Percentiles rank a stretch among this genome's conserved stretches.
These are phyloP conservation scores for Plagodis dolabraria DNA, from an alignment of 2,888 invertebrate genomes.

Conservation along the genomic window DNA sequence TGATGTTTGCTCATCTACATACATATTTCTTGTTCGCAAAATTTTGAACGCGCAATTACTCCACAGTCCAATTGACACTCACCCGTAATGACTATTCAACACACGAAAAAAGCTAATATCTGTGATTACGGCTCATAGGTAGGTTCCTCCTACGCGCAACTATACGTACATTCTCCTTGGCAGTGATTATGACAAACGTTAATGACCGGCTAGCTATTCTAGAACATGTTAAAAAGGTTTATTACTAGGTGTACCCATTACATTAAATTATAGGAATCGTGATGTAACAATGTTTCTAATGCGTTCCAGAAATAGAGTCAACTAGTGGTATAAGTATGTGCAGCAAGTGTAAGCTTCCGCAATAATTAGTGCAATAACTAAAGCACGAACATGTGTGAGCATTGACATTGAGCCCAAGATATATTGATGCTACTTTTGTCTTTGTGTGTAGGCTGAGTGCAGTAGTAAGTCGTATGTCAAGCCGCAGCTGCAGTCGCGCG, in stretches of 20 bases:
- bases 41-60: conserved; percentile 33
- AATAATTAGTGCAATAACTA: conserved; percentile 34
- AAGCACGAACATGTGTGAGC: conserved; percentile 39
- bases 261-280: conserved; percentile 19
- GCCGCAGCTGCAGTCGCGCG: conserved; percentile 50
- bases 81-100: conserved; percentile 20
- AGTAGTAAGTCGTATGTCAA: conserved; percentile 46
- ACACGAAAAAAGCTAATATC: conserved; percentile 14
- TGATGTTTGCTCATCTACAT: conserved; percentile 72
- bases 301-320: conserved; percentile 26
- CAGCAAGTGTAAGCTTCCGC: conserved; percentile 27
- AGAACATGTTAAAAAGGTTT: conserved; percentile 42
- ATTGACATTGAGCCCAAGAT: conserved; percentile 60
- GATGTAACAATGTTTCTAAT: conserved; percentile 8
- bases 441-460: conserved; percentile 40
- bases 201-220: conserved; percentile 67
- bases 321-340: conserved; percentile 22
- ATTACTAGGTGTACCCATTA: conserved; percentile 1
- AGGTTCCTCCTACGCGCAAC: conserved; percentile 39
- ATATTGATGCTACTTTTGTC: conserved; percentile 52
- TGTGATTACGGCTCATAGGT: conserved; percentile 19
- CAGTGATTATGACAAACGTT: conserved; percentile 70
- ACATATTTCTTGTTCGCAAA: conserved; percentile 56
- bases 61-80: conserved; percentile 20
- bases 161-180: conserved; percentile 62